Evolutionary conservation across 2,888 invertebrate species (phyloP), one percentile per base, ranked within the genome.

Genomic region (Muscina levida): DNA sequence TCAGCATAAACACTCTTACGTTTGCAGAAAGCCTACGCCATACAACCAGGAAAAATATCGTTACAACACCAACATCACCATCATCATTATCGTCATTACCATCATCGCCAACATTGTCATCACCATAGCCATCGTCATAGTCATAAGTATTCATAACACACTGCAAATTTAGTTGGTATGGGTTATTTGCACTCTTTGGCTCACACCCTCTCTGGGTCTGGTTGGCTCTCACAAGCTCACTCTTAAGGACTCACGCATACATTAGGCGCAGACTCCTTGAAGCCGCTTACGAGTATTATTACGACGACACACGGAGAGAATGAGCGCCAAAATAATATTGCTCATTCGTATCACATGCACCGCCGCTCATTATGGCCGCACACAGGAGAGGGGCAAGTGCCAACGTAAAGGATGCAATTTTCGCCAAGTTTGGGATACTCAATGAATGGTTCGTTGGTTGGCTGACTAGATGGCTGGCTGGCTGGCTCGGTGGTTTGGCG

Each of bases 361-460:
- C 67, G 73, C 19, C 19, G 31, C 31, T 31, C 31, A 31, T 8
- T 11, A 31, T 15, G 24, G 26, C 17, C 51, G 13, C 17, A 13
- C 37, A 42, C 19, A 39, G 31, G 31, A 31, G 31, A n/a, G 39
- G 26, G 19, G 0, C 2, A 31, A 26, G 15, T 22, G 53, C 13
- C 15, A 56, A 11, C 39, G 68, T 48, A 46, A 56, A 62, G 26
- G 59, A 11, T 62, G 37, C 31, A 31, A 8, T 31, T 73, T 77
- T 66, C 72, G 79, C 77, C 66, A 77, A 81, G 75, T 76, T 73
- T 73, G 70, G 77, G 70, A 77, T 77, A 75, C 71, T 79, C 79
- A 82, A 79, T 79, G 79, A 77, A 77, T 79, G 75, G 66, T 59
- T 74, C 31, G 68, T 65, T 62, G 70, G 26, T 17, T 48, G 37